A percentile compares a stretch with the other conserved stretches of the same genome.
These are phyloP conservation scores for Benthochromis sp. DNA, from an alignment of 2,113 vertebrate species.

Conservation along the genomic window DNA sequence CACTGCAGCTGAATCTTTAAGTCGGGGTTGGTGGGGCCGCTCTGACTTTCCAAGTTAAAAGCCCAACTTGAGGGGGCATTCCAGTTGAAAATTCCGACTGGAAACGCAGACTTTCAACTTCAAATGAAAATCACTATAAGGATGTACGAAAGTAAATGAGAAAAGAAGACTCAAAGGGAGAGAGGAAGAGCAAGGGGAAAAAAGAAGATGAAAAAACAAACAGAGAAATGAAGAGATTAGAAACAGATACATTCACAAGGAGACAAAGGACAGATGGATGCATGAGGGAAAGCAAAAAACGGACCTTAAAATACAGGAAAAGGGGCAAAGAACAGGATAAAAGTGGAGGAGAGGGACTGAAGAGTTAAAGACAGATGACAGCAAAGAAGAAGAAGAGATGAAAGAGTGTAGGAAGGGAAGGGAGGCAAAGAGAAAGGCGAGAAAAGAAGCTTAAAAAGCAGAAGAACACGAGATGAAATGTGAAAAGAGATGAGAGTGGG, in stretches of 20 bases:
- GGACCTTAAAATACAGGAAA: background rate
- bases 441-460: background rate
- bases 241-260: background rate
- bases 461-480: background rate
- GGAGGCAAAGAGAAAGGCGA: background rate
- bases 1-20: fast-evolving
- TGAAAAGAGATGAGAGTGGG: background rate
- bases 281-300: background rate
- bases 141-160: background rate
- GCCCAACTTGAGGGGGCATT: background rate
- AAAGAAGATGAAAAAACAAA: background rate
- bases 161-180: background rate
- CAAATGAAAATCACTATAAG: background rate
- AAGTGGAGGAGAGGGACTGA: background rate
- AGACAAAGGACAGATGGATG: background rate
- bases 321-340: background rate
- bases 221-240: background rate
- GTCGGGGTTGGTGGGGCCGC: fast-evolving
- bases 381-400: background rate
- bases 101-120: background rate
- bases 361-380: background rate
- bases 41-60: background rate
- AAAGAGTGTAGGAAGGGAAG: background rate
- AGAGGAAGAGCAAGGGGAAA: background rate
- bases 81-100: fast-evolving